Evolutionary conservation across 2,888 invertebrate genomes (phyloP).

Genomic region (Dione juno): DNA sequence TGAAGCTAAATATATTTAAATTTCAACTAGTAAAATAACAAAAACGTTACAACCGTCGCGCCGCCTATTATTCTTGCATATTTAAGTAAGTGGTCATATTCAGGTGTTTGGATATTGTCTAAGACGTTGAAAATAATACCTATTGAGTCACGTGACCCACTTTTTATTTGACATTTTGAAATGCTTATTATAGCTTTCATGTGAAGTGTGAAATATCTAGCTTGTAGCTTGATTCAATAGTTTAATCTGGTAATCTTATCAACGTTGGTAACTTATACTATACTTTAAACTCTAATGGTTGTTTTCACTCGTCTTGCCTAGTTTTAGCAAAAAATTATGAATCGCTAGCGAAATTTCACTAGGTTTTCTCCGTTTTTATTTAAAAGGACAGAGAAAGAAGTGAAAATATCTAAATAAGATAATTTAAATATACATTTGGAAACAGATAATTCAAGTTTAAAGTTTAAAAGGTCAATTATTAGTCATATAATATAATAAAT

Average conservation of each 20-base stretch:
- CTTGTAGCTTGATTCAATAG: not conserved
- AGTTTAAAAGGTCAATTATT: not conserved
- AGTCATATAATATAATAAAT: not conserved
- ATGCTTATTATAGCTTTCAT: conserved; percentile 23
- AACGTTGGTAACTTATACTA: not conserved
- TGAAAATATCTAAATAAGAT: not conserved
- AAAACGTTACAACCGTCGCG: conserved; percentile 4
- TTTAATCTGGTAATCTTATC: not conserved
- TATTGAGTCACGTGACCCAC: conserved; percentile 40
- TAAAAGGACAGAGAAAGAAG: not conserved
- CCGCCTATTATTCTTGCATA: not conserved
- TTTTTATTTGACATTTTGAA: conserved; percentile 37
- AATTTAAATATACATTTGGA: not conserved
- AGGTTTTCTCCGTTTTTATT: too few relatives aligned
- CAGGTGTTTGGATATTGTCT: conserved; percentile 39
- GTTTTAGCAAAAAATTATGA: too few relatives aligned
- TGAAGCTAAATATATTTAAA: not conserved
- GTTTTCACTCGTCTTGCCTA: too few relatives aligned
- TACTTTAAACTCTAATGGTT: too few relatives aligned
- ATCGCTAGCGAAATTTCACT: too few relatives aligned
- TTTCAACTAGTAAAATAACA: not conserved
- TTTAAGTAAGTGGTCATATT: conserved; percentile 35
- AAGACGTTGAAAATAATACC: conserved; percentile 26
- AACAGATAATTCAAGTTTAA: not conserved
- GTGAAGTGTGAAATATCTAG: conserved; percentile 5